Base-by-base conservation (phyloP, 2,113 vertebrate species). In the Peromyscus polionotus region DNA sequence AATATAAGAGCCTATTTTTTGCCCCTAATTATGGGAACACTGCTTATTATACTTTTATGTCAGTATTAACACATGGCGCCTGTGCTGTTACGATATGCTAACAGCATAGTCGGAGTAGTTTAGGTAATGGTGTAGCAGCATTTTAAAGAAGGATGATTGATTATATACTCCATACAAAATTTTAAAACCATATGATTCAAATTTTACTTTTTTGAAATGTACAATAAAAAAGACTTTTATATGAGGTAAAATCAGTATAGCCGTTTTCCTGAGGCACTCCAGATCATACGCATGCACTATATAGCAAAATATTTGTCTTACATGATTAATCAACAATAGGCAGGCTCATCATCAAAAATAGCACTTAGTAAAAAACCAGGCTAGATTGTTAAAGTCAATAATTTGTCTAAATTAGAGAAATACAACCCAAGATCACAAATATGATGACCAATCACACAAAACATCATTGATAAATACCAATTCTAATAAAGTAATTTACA, bases 301-400 rank as follows among this genome's bases (percentile, higher is more conserved):
- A 79, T 83, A 22, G 36, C 86, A 94, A 87, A 80, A 80, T 79
- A 87, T 0, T 86, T 13, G 22, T 42, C 89, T 98, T 77, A 95
- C 65, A 59, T 75, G 63, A 90, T 75, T 51, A 91, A 39, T 95
- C 7, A 95, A 81, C 95, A 96, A 59, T 90, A 65, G 95, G 19
- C 85, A 94, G 76, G 36, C 24, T 77, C 93, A 95, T 97, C 45
- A 57, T 54, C 73, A 86, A 97, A 94, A 5, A 54, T 7, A 93
- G 83, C 93, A 91, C 95, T 97, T 92, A 42, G 90, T 95, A 97
- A 97, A 93, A 10, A 98, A 95, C 59, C 28, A 95, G 83, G 97
- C 98, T 97, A 97, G 95, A 93, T 98, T 97, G 51, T 0, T 97
- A 68, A 95, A 85, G 63, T 91, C 97, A 96, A 59, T 97, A 95